Percentiles rank a stretch among this genome's conserved stretches.
These are phyloP conservation scores for Cetoscarus ocellatus DNA, from an alignment of 2,797 vertebrate genomes.

Conservation along the genomic window DNA sequence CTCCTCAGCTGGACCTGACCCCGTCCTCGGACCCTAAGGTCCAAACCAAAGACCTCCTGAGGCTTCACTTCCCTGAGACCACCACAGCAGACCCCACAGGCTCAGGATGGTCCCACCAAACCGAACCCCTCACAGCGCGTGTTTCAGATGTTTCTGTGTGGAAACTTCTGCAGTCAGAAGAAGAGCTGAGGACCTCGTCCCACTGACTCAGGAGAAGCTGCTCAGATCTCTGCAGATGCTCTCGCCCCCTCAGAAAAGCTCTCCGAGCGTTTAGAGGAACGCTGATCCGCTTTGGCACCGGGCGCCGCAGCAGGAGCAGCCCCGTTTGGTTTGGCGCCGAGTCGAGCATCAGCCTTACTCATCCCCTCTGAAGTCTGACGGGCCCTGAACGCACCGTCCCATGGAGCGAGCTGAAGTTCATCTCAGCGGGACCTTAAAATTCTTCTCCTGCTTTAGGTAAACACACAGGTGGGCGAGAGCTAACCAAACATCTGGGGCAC, in stretches of 20 bases:
- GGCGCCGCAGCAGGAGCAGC: slow-evolving; percentile 65
- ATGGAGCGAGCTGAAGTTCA: slow-evolving; percentile 31
- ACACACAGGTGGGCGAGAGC: slow-evolving; percentile 78
- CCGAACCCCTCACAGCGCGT: too few relatives aligned
- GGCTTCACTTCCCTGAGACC: too few relatives aligned
- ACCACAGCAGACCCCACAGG: slow-evolving; percentile 15
- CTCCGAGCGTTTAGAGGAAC: slow-evolving; percentile 60
- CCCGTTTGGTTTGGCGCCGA: slow-evolving; percentile 68
- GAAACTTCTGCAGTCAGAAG: background rate
- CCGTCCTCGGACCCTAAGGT: too few relatives aligned
- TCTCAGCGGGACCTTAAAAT: slow-evolving; percentile 40
- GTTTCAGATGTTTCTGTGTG: slow-evolving; percentile 40
- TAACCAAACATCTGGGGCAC: slow-evolving; percentile 73
- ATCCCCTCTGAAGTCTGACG: slow-evolving; percentile 15
- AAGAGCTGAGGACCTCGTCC: slow-evolving; percentile 21
- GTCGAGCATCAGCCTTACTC: slow-evolving; percentile 75
- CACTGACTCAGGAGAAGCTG: slow-evolving; percentile 55
- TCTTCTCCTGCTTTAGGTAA: slow-evolving; percentile 48
- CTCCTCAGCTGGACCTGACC: too few relatives aligned
- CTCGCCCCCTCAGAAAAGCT: slow-evolving; percentile 53
- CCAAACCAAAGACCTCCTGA: too few relatives aligned
- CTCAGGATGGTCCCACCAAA: too few relatives aligned
- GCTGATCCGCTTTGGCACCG: slow-evolving; percentile 69
- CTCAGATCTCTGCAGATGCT: slow-evolving; percentile 47
- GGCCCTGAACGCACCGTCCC: background rate